Base-by-base conservation (phyloP, 2,797 vertebrate genomes). In the Karalla daura region DNA sequence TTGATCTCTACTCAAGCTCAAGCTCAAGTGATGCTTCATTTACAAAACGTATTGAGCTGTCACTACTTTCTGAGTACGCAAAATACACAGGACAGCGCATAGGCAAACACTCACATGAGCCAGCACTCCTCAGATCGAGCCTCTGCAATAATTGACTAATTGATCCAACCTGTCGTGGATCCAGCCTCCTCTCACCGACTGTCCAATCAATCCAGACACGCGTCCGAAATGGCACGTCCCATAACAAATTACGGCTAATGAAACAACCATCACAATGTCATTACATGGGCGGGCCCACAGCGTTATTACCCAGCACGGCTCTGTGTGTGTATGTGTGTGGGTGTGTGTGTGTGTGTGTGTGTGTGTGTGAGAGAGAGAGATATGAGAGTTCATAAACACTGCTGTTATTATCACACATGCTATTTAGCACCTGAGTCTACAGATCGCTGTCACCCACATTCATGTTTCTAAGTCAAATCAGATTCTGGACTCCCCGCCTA, bases 171-270 rank as follows among this genome's bases (percentile, higher is more conserved):
- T 71, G 77, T 66, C 51, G 46, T 69, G 66, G 55, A 81, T 85
- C 86, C 84, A 78, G 76, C 74, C 87, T 83, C 82, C 81, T 81
- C 88, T 85, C 81, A 78, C 59, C 56, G 65, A 73, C 78, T 76
- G 74, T 83, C 88, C 91, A 89, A 91, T 93, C 93, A 90, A 85
- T 91, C 80, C 81, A 69, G 65, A 71, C 83, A 88, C 85, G 88
- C 67, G 83, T 91, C 88, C 75, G 80, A 92, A 92, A 91, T 93
- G 93, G 92, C 93, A 90, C 63, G 85, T 94, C 91, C 89, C 89
- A 64, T 88, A 93, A 91, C 91, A 91, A 94, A 94, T 93, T 92
- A 93, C 70, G 82, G 86, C 90, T 93, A 94, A 95, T 94, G 89
- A 91, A 94, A 93, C 92, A 93, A 93, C 89, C 91, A 93, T 93